Conservation (phyloP, 53 echinoderm and acorn worm species). For the Stichopus horrens region DNA sequence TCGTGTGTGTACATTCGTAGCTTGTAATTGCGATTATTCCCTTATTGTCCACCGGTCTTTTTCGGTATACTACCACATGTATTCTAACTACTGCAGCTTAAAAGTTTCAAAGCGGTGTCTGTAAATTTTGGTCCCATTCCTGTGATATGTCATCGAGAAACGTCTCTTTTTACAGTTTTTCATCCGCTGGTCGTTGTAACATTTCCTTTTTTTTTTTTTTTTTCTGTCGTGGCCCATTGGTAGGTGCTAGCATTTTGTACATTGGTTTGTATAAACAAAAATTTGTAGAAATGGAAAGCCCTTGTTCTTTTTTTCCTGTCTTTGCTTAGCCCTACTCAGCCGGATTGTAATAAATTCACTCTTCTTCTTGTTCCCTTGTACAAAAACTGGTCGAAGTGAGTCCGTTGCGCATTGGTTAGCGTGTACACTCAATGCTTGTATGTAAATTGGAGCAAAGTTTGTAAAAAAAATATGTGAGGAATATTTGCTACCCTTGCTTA, state of each 20-base stretch:
- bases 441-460: constrained; percentile 42
- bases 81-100: constrained; percentile 33
- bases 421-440: background rate
- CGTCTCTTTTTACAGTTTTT: background rate
- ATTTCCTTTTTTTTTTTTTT: background rate
- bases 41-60: background rate
- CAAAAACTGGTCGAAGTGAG: background rate
- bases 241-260: constrained; percentile 47
- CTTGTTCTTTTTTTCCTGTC: background rate
- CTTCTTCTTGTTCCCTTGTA: background rate
- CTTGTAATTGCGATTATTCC: background rate
- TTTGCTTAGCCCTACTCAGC: constrained; percentile 10
- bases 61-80: background rate
- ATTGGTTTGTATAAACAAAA: constrained; percentile 36
- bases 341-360: background rate
- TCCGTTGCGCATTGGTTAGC: too few relatives aligned
- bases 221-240: background rate
- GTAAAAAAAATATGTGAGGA: constrained; percentile 1
- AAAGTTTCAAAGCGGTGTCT: background rate
- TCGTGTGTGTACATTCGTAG: background rate
- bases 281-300: constrained; percentile 13
- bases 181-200: too few relatives aligned
- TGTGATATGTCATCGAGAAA: background rate
- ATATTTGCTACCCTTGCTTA: constrained; percentile 24
- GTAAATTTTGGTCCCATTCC: constrained; percentile 42